phyloP scores from a whole-genome alignment of 2,113 vertebrate genomes.

The Deroptyus accipitrinus region DNA sequence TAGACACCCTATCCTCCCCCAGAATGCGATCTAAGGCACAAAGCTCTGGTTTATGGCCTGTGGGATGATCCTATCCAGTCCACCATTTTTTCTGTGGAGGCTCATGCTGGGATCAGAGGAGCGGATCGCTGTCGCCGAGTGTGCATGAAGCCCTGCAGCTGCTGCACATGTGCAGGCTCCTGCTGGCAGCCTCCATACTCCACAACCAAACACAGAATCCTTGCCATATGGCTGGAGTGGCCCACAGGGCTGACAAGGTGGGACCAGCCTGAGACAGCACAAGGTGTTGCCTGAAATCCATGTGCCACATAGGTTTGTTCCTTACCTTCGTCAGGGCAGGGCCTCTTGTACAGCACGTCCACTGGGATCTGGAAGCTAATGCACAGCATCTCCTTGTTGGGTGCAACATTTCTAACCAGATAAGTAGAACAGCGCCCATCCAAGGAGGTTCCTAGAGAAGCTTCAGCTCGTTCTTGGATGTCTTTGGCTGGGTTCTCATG shows the following conservation, averaged over 20 bases:
- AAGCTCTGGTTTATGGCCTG: not conserved
- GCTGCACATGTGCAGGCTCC: not conserved
- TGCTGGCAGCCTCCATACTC: fast-evolving
- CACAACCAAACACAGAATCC: fast-evolving
- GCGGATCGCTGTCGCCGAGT: not conserved
- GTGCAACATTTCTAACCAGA: conserved; percentile 91
- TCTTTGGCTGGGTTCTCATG: conserved; percentile 80
- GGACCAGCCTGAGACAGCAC: not conserved
- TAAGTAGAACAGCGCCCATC: conserved; percentile 79
- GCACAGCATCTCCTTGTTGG: conserved; percentile 97
- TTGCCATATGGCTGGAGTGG: fast-evolving
- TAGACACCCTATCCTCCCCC: not conserved
- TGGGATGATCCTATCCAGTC: not conserved
- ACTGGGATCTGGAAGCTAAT: conserved; percentile 85
- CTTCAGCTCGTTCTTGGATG: conserved; percentile 77
- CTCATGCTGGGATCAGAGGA: conserved; percentile 22
- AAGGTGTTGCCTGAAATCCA: not conserved
- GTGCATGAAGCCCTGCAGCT: not conserved
- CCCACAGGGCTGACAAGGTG: not conserved
- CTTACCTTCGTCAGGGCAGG: conserved; percentile 75
- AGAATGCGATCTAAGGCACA: not conserved
- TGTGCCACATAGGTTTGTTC: fast-evolving
- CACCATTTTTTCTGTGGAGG: not conserved
- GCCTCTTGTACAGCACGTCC: conserved; percentile 78
- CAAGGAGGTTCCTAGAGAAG: conserved; percentile 77